These are phyloP conservation scores for Macrocentrus cingulum DNA, from an alignment of 1,140 invertebrate species.

Conservation along the genomic window DNA sequence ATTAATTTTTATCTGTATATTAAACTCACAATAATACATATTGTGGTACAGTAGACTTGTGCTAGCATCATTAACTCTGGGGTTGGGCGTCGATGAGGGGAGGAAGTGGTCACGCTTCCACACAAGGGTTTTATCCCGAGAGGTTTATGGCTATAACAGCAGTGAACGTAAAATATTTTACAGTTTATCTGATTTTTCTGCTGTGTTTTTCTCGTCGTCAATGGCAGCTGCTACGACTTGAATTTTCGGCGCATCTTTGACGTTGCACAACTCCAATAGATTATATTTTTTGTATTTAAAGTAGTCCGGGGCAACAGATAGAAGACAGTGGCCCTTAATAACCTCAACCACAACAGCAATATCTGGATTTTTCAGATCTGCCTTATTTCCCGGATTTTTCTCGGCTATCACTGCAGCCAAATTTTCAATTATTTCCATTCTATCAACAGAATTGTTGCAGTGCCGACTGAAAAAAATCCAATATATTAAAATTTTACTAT, in stretches of 20 bases:
- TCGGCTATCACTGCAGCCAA: conserved; percentile 69
- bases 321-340: conserved; percentile 67
- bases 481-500: conserved; percentile 29
- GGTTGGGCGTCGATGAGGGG: no score
- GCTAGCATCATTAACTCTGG: no score
- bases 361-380: conserved; percentile 74
- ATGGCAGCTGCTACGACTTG: not conserved
- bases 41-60: no score
- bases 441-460: conserved; percentile 73
- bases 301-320: conserved; percentile 70
- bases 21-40: no score
- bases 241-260: conserved; percentile 23
- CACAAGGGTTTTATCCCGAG: no score
- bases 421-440: conserved; percentile 70
- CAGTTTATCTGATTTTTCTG: not conserved
- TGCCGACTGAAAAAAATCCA: conserved; percentile 63
- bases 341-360: conserved; percentile 79
- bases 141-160: no score
- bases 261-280: conserved; percentile 59
- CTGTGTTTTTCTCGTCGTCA: not conserved
- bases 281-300: conserved; percentile 72
- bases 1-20: no score
- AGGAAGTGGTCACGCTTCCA: no score
- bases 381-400: conserved; percentile 72
- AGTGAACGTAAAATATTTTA: no score